Evolutionary conservation across 1,140 invertebrate species (phyloP).

Genomic region (Solenopsis fugax): DNA sequence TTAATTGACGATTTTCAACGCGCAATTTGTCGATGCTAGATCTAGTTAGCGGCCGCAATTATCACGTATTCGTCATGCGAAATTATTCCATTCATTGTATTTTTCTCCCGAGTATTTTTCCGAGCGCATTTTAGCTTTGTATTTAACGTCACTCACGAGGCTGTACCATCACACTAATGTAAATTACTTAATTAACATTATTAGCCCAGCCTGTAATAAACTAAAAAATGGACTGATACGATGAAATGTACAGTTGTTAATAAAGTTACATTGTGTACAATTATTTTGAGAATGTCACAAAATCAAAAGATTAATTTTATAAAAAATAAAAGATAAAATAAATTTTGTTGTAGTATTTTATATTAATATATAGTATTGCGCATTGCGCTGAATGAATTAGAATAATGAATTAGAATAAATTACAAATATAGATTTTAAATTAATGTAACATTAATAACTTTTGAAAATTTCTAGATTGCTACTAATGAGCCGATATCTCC

Average conservation of each 20-base stretch:
- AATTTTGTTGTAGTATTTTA: background rate
- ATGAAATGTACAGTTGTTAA: background rate
- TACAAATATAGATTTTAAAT: background rate
- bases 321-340: background rate
- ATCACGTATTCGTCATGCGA: conserved; percentile 15
- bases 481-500: background rate
- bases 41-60: conserved; percentile 32
- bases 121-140: background rate
- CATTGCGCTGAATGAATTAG: background rate
- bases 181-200: conserved; percentile 21
- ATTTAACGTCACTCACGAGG: conserved; percentile 2
- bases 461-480: background rate
- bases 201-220: background rate
- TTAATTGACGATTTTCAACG: conserved; percentile 34
- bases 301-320: background rate
- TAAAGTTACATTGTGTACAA: background rate
- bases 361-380: background rate
- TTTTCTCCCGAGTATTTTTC: conserved; percentile 8
- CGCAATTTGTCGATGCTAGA: background rate
- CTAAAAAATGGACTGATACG: background rate
- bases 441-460: conserved; percentile 7
- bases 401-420: too few relatives aligned
- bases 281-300: background rate
- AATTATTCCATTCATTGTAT: conserved; percentile 37
- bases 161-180: conserved; percentile 43